A percentile compares a stretch with the other conserved stretches of the same genome.
These are phyloP conservation scores for Phodopus roborovskii DNA, from an alignment of 2,113 vertebrate species.

Conservation along the genomic window DNA sequence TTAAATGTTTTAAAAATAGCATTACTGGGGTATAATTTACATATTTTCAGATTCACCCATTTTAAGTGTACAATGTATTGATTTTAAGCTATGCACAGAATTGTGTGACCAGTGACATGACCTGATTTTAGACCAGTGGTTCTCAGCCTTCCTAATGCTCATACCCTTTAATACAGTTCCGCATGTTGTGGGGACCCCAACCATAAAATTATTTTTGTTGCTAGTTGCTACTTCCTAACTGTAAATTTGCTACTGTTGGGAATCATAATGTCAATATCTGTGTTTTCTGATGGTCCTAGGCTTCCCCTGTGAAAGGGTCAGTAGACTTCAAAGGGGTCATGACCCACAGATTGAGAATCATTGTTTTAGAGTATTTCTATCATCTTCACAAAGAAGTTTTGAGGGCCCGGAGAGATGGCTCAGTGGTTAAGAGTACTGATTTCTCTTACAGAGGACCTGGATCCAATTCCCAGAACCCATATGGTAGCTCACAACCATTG, in stretches of 20 bases:
- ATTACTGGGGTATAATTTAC: slow-evolving; percentile 49
- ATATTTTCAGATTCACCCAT: slow-evolving; percentile 12
- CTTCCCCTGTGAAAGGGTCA: background rate
- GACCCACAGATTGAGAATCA: background rate
- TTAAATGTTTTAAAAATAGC: slow-evolving; percentile 34
- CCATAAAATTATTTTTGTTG: background rate
- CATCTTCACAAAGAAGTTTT: background rate
- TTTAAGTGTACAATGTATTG: background rate
- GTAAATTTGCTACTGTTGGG: background rate
- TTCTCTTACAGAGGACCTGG: background rate
- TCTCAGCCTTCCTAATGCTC: background rate
- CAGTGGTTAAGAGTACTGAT: background rate
- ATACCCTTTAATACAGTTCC: background rate
- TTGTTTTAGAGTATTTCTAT: slow-evolving; percentile 13
- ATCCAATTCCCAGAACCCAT: background rate
- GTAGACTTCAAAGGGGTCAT: background rate
- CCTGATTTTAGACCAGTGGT: slow-evolving; percentile 9
- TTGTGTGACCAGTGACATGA: background rate
- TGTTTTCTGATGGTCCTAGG: background rate
- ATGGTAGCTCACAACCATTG: background rate
- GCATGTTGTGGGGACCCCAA: background rate
- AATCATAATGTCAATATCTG: background rate
- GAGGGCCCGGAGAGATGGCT: background rate
- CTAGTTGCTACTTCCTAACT: background rate
- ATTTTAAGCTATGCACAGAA: background rate